Percentiles rank a stretch among this genome's conserved stretches.
Evolutionary conservation across 2,888 invertebrate genomes (phyloP).

Genomic region (Melanophora roralis): DNA sequence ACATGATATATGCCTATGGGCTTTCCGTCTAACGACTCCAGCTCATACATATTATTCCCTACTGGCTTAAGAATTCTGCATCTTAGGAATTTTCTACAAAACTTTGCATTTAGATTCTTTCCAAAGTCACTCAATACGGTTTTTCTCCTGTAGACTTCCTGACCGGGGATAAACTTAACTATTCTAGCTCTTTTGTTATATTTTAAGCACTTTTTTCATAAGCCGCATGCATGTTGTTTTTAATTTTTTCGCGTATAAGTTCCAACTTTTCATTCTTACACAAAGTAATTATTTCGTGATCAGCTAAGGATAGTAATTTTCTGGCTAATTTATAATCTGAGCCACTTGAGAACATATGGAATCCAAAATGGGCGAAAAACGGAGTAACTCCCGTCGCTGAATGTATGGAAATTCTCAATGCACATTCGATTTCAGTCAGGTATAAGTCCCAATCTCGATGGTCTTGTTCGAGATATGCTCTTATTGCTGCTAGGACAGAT

Average conservation of each 20-base stretch:
- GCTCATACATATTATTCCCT: conserved; percentile 24
- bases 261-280: background rate
- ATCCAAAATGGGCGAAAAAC: background rate
- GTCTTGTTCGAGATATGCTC: conserved; percentile 34
- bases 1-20: background rate
- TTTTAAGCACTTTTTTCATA: background rate
- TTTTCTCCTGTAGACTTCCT: conserved; percentile 18
- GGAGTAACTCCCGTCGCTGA: background rate
- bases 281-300: background rate
- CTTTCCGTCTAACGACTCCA: background rate
- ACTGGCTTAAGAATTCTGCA: background rate
- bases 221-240: background rate
- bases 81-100: background rate
- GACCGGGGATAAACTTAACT: background rate
- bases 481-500: conserved; percentile 67
- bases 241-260: background rate
- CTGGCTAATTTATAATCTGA: conserved; percentile 2
- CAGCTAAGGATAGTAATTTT: background rate
- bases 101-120: conserved; percentile 11
- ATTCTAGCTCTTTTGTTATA: background rate
- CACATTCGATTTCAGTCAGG: conserved; percentile 42
- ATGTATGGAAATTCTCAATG: conserved; percentile 30
- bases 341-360: background rate
- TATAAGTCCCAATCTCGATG: conserved; percentile 52
- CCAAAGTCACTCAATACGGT: conserved; percentile 8